Percentiles rank a stretch among this genome's conserved stretches.
These are phyloP conservation scores for Chrysocyon brachyurus DNA, from an alignment of 2,797 vertebrate species.

Conservation along the genomic window DNA sequence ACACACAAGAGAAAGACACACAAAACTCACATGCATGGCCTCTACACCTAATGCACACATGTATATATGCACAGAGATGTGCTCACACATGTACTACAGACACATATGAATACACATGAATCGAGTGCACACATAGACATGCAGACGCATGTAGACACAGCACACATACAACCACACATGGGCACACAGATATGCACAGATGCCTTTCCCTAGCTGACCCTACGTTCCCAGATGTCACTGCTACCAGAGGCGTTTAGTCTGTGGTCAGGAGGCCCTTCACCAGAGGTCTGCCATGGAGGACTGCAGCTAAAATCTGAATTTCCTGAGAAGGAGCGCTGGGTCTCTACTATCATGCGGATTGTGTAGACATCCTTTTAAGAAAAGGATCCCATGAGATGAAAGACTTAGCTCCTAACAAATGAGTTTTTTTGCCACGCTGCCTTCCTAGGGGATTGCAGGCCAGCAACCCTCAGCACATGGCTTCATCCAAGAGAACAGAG, in stretches of 20 bases:
- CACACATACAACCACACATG: neutral
- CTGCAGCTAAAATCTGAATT: slow-evolving; percentile 46
- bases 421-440: neutral
- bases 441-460: slow-evolving; percentile 16
- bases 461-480: slow-evolving; percentile 69
- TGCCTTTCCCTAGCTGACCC: neutral
- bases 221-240: neutral
- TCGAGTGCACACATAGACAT: neutral
- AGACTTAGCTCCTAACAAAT: slow-evolving; percentile 69
- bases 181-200: rapidly evolving
- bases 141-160: neutral
- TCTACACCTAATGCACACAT: too few species aligned
- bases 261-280: neutral
- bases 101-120: neutral
- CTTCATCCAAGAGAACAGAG: slow-evolving; percentile 87
- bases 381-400: slow-evolving; percentile 71
- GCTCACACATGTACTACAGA: neutral
- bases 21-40: neutral
- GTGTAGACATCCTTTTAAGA: slow-evolving; percentile 71
- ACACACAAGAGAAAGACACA: neutral
- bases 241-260: neutral
- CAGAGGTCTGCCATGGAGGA: neutral
- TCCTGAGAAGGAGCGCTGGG: slow-evolving; percentile 63
- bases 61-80: too few species aligned
- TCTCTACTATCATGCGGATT: slow-evolving; percentile 79